Evolutionary conservation across 1,140 invertebrate genomes (phyloP).

Genomic region (Calephelis virginiensis): DNA sequence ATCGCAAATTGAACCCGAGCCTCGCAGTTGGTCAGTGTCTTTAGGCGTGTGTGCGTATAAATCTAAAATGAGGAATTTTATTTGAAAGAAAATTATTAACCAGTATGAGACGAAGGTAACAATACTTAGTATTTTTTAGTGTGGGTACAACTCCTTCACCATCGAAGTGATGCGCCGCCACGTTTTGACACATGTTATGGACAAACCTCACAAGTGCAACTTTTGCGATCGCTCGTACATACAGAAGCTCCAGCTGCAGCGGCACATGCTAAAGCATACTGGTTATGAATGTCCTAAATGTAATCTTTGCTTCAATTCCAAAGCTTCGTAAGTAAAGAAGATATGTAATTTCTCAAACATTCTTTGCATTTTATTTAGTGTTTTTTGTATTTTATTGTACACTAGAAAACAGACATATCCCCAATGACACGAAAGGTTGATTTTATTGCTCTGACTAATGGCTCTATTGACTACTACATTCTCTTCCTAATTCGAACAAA

Average conservation of each 20-base stretch:
- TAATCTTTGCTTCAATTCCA: slow-evolving; percentile 35
- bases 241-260: slow-evolving; percentile 53
- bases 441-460: too few species aligned
- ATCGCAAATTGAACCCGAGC: too few species aligned
- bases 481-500: too few species aligned
- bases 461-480: too few species aligned
- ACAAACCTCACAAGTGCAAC: slow-evolving; percentile 62
- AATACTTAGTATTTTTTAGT: slow-evolving; percentile 39
- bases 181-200: slow-evolving; percentile 49
- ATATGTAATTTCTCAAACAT: background rate
- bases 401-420: too few species aligned
- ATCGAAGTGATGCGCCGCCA: slow-evolving; percentile 67
- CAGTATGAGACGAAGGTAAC: too few species aligned
- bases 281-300: slow-evolving; percentile 45
- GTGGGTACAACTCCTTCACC: slow-evolving; percentile 64
- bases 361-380: background rate
- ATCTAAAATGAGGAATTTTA: too few species aligned
- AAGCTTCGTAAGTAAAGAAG: slow-evolving; percentile 35
- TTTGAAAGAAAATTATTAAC: too few species aligned
- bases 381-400: slow-evolving; percentile 18
- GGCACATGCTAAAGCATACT: slow-evolving; percentile 48
- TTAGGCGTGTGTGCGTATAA: too few species aligned
- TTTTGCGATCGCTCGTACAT: slow-evolving; percentile 57
- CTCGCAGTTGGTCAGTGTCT: too few species aligned
- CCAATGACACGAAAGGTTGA: too few species aligned